Conservation (phyloP, 2,888 invertebrate species). For the Tethea ocularis region DNA sequence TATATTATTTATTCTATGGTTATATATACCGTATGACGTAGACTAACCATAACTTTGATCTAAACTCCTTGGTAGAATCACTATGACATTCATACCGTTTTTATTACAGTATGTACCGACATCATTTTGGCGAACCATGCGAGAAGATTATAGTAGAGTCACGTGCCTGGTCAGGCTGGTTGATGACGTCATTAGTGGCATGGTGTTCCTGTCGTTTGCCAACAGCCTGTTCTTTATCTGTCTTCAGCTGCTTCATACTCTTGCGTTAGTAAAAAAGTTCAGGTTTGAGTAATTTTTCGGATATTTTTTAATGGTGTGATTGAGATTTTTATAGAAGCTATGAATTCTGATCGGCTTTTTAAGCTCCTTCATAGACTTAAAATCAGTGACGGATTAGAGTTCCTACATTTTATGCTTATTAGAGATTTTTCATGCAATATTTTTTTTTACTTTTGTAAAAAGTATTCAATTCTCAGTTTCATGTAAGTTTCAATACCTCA, state of each 20-base stretch:
- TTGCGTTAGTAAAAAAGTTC: slow-evolving; percentile 79
- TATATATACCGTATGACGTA: too few species aligned
- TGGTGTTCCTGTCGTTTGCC: slow-evolving; percentile 87
- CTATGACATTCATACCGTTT: not conserved
- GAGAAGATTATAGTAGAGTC: slow-evolving; percentile 86
- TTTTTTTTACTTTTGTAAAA: too few species aligned
- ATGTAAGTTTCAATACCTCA: too few species aligned
- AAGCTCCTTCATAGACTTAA: too few species aligned
- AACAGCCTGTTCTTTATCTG: slow-evolving; percentile 90
- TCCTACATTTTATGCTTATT: too few species aligned
- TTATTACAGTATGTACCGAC: slow-evolving; percentile 81
- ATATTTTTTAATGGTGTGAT: not conserved
- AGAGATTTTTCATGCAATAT: too few species aligned
- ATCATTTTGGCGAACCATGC: slow-evolving; percentile 86
- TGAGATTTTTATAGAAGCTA: not conserved
- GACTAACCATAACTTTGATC: too few species aligned
- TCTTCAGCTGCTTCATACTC: slow-evolving; percentile 87
- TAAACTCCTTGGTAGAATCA: too few species aligned
- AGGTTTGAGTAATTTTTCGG: slow-evolving; percentile 1
- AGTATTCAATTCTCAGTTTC: too few species aligned
- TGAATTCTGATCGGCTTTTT: too few species aligned
- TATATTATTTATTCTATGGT: too few species aligned
- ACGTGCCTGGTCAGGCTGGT: slow-evolving; percentile 84
- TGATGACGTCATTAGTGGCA: slow-evolving; percentile 85
- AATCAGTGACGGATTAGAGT: too few species aligned